Conservation (phyloP, 2,797 vertebrate species). For the Sternotherus odoratus region DNA sequence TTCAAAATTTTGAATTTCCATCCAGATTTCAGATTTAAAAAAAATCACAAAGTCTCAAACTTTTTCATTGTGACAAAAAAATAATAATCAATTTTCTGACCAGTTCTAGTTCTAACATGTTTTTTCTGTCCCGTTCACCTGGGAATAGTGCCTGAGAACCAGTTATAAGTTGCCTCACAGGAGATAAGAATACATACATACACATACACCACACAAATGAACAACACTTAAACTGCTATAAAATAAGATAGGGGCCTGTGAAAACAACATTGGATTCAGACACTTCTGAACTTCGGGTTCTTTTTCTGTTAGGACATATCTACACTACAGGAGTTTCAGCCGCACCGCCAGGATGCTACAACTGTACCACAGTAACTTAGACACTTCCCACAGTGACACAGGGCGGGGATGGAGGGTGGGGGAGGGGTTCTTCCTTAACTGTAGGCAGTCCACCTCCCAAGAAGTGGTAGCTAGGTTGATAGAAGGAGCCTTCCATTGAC, state of each 20-base stretch:
- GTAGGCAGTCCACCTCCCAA: not conserved
- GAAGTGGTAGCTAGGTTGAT: not conserved
- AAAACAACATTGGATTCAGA: not conserved
- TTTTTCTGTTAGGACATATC: not conserved
- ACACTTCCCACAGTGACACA: not conserved
- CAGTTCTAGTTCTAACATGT: not conserved
- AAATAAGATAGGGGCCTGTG: not conserved
- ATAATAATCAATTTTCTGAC: not conserved
- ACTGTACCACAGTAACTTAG: not conserved
- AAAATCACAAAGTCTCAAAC: not conserved
- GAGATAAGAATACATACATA: not conserved
- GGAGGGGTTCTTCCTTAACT: not conserved
- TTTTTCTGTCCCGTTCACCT: not conserved
- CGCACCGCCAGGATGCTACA: not conserved
- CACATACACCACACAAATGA: not conserved
- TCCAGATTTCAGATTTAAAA: not conserved
- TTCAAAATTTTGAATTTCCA: not conserved
- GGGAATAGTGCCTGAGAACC: not conserved
- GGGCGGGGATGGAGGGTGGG: too few species aligned
- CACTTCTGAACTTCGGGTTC: not conserved
- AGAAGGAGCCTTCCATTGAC: not conserved
- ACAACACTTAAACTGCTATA: not conserved
- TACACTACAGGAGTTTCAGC: not conserved
- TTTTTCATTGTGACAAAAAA: not conserved
- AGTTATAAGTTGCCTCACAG: not conserved